Evolutionary conservation across 2,113 vertebrate genomes (phyloP), one percentile per base, ranked within the genome.

Genomic region (Amphilophus citrinellus): DNA sequence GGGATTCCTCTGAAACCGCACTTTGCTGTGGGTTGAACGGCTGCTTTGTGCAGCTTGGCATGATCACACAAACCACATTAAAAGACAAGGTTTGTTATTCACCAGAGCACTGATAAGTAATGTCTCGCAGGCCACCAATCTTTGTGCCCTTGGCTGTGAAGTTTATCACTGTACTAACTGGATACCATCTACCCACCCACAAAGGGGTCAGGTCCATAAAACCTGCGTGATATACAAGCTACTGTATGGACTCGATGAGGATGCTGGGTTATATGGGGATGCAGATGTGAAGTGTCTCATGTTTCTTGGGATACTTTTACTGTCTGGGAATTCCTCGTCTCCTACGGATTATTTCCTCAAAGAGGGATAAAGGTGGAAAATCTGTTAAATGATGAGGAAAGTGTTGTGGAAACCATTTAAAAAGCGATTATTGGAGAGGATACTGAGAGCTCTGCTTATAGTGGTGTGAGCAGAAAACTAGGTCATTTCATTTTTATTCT

Each of bases 1-100:
- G 84, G 88, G 94, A 90, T 96, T 94, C 92, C 89, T 91, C 92
- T 93, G 91, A 87, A 92, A 93, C 92, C 91, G 71, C 83, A 91
- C 96, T 96, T 93, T 95, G 75, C 87, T 92, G 87, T 86, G 35
- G 89, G 90, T 68, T 87, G 71, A 87, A 89, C 93, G 94, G 62
- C 95, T 95, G 97, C 47, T 94, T 94, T 93, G 90, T 92, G 94
- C 95, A 96, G 95, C 95, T 96, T 96, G 96, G 90, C 92, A 93
- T 93, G 96, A 93, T 96, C 96, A 96, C 91, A 94, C 89, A 77
- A 88, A 77, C 96, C 96, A 96, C 96, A 97, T 96, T 88, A 97
- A 96, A 97, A 95, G 32, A 37, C 86, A 87, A 76, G 84, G 91
- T 93, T 91, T 95, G 90, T 94, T 96, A 94, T 91, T 95, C 94